Evolutionary conservation across 2,113 vertebrate genomes (phyloP), one percentile per base, ranked within the genome.

Genomic region (Clupea harengus): DNA sequence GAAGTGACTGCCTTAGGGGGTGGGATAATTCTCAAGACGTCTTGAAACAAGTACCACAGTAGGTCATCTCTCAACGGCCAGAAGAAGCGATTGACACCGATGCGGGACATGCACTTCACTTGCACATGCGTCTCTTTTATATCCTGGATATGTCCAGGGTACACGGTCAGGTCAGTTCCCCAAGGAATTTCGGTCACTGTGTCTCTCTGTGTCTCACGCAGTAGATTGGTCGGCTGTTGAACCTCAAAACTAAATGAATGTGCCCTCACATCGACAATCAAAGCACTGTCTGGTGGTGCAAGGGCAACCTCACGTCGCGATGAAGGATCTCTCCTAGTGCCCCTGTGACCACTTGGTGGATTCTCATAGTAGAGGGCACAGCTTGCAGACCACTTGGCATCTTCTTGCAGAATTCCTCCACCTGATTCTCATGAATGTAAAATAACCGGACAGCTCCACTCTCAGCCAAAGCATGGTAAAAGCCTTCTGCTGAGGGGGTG

Each of bases 261-360:
- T 28, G 1, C 25, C 44, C 11, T 84, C 25, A 67, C 81, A 75
- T 25, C 49, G 45, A 32, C 60, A 75, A 11, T 82, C 46, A 50
- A 81, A 85, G 2, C 15, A 15, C 28, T 82, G 11, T 13, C 13
- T 11, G 20, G 82, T 78, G 3, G 67, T 44, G 46, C 82, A 83
- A 52, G 67, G 64, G 82, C 82, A 83, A 44, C 82, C 82, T 86
- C 13, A 78, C 49, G 81, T 81, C 32, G 15, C 39, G 39, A 44
- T 83, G 75, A 15, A 78, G 20, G 9, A 86, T 32, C 49, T 54
- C 20, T 60, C 67, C 82, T 32, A 20, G 39, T 22, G 82, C 28
- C 60, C 22, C 64, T 83, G 85, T 86, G 46, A 54, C 64, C 49
- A 86, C 72, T 17, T 86, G 72, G 47, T 86, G 86, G 39, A 81